A percentile compares a stretch with the other conserved stretches of the same genome.
Conservation (phyloP, 2,113 vertebrate genomes). For the Percopsis transmontana region DNA sequence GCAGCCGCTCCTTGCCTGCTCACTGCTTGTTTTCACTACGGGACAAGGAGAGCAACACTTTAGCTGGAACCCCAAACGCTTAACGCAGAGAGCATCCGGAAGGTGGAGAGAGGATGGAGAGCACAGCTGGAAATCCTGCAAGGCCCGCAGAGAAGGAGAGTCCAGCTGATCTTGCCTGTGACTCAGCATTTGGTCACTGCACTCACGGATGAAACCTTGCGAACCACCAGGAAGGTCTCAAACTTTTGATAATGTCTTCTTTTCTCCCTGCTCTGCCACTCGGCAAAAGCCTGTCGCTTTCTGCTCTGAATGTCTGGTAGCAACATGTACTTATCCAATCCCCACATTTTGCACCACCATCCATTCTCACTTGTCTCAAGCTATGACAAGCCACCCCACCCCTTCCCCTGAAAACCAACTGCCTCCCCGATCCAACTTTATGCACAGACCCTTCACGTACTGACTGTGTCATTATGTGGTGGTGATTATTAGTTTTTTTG, state of each 20-base stretch:
- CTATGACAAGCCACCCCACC: constrained; percentile 51
- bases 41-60: constrained; percentile 48
- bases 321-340: constrained; percentile 69
- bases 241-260: constrained; percentile 56
- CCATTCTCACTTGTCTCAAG: constrained; percentile 59
- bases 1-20: constrained; percentile 53
- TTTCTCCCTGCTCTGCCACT: constrained; percentile 50
- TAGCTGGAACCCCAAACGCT: constrained; percentile 42
- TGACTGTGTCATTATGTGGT: constrained; percentile 54
- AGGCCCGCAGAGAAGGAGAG: constrained; percentile 42
- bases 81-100: constrained; percentile 43
- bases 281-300: constrained; percentile 71
- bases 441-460: constrained; percentile 9
- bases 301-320: constrained; percentile 81
- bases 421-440: constrained; percentile 28
- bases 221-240: constrained; percentile 53
- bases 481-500: constrained; percentile 54
- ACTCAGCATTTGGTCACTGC: constrained; percentile 41
- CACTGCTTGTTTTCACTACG: constrained; percentile 42
- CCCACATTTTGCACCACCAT: constrained; percentile 58
- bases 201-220: constrained; percentile 53
- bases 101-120: constrained; percentile 26
- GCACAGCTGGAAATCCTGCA: constrained; percentile 42
- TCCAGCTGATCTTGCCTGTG: constrained; percentile 42
- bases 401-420: constrained; percentile 20